Evolutionary conservation across 2,113 vertebrate genomes (phyloP).

Genomic region (Heteronetta atricapilla): DNA sequence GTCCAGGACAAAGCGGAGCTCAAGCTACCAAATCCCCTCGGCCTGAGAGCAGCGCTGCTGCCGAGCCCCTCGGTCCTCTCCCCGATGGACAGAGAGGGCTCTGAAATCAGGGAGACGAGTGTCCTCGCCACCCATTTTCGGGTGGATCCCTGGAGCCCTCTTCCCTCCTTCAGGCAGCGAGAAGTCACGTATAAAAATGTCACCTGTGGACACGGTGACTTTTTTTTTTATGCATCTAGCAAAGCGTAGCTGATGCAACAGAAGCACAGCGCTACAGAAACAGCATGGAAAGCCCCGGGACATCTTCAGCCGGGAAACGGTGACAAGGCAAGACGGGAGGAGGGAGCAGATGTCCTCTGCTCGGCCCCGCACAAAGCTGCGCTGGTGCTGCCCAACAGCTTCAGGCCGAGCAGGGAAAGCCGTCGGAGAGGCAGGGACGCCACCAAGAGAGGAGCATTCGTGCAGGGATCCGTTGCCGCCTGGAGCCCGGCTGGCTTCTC

Average conservation of each 20-base stretch:
- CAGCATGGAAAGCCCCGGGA: constrained; percentile 21
- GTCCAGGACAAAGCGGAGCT: constrained; percentile 22
- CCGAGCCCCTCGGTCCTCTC: fast-evolving
- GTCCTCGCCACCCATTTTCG: background rate
- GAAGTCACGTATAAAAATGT: fast-evolving
- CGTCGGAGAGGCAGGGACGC: background rate
- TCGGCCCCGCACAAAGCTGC: background rate
- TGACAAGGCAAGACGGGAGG: constrained; percentile 9
- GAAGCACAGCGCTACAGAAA: background rate
- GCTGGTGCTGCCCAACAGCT: background rate
- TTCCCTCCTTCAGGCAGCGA: background rate
- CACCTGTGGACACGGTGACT: background rate
- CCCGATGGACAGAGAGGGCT: background rate
- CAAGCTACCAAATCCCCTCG: background rate
- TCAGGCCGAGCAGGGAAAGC: background rate
- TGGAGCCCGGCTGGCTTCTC: constrained; percentile 2
- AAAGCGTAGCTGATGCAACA: background rate
- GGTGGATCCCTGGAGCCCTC: background rate
- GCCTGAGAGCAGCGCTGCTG: background rate
- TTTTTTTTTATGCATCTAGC: background rate
- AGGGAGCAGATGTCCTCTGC: constrained; percentile 9
- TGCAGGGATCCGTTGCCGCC: background rate
- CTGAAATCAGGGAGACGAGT: background rate
- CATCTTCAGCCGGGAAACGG: background rate
- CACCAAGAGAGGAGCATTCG: background rate